Conservation (phyloP, 2,888 invertebrate genomes). For the Drosophila buzzatii region DNA sequence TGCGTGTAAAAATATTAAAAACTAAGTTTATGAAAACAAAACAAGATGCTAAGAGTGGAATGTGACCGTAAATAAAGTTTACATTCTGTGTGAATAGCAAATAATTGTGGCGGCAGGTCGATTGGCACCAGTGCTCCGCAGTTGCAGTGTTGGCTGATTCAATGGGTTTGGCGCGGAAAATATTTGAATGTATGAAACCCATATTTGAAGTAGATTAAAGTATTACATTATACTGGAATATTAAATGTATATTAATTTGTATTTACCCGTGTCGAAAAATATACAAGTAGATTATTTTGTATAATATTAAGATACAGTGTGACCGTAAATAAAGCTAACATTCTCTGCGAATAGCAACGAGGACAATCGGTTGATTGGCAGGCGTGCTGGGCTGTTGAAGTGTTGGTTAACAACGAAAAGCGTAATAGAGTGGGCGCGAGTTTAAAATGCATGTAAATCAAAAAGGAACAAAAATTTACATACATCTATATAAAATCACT, state of each 20-base stretch:
- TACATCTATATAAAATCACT: too few species aligned
- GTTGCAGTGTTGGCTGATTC: constrained; percentile 14
- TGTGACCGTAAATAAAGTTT: constrained; percentile 31
- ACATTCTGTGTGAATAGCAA: constrained; percentile 5
- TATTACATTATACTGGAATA: background rate
- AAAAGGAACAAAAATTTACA: too few species aligned
- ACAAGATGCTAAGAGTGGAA: constrained; percentile 29
- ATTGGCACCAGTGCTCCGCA: background rate
- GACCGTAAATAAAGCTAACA: constrained; percentile 11
- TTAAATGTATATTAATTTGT: background rate
- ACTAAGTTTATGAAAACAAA: constrained; percentile 20
- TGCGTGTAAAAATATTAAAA: constrained; percentile 2
- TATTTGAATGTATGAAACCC: background rate
- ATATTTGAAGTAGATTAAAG: background rate
- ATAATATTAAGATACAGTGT: constrained; percentile 34
- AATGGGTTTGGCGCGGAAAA: background rate
- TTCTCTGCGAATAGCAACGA: background rate
- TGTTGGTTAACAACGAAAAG: background rate
- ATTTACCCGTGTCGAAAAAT: background rate
- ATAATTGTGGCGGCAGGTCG: constrained; percentile 24
- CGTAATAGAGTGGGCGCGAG: background rate
- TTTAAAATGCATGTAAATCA: background rate
- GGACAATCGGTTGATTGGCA: constrained; percentile 18
- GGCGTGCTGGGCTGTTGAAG: rapidly evolving
- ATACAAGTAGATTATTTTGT: background rate